Percentiles rank a stretch among this genome's conserved stretches.
Conservation (phyloP, 1,140 invertebrate genomes). For the Muscidifurax raptorellus region DNA sequence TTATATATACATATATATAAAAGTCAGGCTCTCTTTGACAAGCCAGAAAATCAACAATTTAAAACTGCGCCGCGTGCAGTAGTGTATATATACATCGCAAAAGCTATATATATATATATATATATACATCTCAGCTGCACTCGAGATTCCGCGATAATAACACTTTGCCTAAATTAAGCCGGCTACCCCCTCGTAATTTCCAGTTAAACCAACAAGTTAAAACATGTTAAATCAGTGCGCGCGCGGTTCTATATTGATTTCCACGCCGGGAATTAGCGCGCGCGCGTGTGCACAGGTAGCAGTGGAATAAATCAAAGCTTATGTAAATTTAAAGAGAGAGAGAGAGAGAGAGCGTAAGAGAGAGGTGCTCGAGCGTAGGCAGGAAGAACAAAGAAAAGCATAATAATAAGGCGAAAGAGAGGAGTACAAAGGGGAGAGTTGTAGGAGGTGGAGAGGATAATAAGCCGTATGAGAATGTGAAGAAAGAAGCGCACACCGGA, state of each 20-base stretch:
- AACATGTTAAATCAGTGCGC: constrained; percentile 15
- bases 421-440: constrained; percentile 19
- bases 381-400: constrained; percentile 45
- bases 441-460: constrained; percentile 10
- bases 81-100: neutral
- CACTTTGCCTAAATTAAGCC: constrained; percentile 23
- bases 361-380: neutral
- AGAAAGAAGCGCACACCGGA: constrained; percentile 51
- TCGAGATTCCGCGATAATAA: constrained; percentile 46
- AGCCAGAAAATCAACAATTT: constrained; percentile 30
- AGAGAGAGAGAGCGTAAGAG: constrained; percentile 3
- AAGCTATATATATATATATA: neutral
- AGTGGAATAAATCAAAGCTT: constrained; percentile 34
- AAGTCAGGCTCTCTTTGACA: constrained; percentile 8
- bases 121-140: neutral
- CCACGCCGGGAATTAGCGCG: neutral
- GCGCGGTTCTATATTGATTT: constrained; percentile 34
- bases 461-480: constrained; percentile 46
- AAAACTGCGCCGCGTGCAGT: neutral
- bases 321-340: constrained; percentile 28
- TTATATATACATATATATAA: too few relatives aligned
- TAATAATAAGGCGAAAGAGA: constrained; percentile 38
- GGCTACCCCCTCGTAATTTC: neutral
- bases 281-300: constrained; percentile 20
- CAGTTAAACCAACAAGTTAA: constrained; percentile 31